A percentile compares a stretch with the other conserved stretches of the same genome.
Conservation (phyloP, 2,888 invertebrate species). For the Abrostola triplasia region DNA sequence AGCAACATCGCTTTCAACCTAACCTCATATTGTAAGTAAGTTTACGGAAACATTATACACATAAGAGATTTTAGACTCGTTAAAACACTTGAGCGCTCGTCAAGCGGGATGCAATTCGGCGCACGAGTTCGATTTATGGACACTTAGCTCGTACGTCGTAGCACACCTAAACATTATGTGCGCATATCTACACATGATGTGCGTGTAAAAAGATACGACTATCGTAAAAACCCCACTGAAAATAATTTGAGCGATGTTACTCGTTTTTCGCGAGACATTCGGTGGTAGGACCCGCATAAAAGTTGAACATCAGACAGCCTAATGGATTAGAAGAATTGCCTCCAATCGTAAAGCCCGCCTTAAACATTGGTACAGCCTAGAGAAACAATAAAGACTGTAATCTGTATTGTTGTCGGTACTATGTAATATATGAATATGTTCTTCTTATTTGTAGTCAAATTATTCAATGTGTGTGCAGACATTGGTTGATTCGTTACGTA, state of each 20-base stretch:
- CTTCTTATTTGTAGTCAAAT: constrained; percentile 54
- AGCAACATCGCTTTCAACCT: constrained; percentile 45
- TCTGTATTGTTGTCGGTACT: constrained; percentile 70
- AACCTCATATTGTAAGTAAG: constrained; percentile 33
- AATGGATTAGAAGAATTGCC: constrained; percentile 88
- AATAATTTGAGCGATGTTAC: constrained; percentile 87
- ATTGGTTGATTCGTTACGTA: constrained; percentile 35
- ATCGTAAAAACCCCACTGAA: constrained; percentile 86
- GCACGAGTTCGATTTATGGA: constrained; percentile 85
- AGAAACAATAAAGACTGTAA: constrained; percentile 75
- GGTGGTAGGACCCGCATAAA: constrained; percentile 85
- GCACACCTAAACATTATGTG: constrained; percentile 84
- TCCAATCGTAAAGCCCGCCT: constrained; percentile 79
- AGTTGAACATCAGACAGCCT: constrained; percentile 84
- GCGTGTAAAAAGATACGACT: constrained; percentile 87
- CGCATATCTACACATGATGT: constrained; percentile 85
- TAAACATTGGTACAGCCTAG: constrained; percentile 75
- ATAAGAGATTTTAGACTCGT: constrained; percentile 11
- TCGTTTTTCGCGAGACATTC: constrained; percentile 85
- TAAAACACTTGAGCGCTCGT: constrained; percentile 31
- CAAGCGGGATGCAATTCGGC: constrained; percentile 72
- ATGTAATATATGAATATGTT: constrained; percentile 67
- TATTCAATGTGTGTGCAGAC: constrained; percentile 61
- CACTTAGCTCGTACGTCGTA: constrained; percentile 77
- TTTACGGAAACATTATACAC: constrained; percentile 10